Base-by-base conservation (phyloP, 37 sponge, comb jelly and placozoan species). In the Oscarella lobularis region DNA sequence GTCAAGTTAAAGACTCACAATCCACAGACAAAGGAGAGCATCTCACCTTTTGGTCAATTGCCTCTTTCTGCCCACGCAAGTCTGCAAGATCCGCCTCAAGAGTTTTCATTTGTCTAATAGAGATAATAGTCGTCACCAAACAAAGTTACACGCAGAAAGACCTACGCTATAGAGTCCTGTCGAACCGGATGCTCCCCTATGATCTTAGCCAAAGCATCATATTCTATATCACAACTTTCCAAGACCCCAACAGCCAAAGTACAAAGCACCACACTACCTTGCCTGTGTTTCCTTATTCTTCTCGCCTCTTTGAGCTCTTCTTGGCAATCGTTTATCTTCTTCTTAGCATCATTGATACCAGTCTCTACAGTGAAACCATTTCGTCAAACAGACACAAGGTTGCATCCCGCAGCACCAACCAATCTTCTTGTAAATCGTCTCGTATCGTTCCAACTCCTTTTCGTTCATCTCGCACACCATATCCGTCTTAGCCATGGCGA, bases 391-490 rank as follows among this genome's bases (percentile, higher is more conserved):
- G 9, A 48, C 60, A 48, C 60, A 48, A 9, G 14, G 14, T 27
- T 20, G 9, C 14, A 48, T 20, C 60, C 0, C 48, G 37, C 31
- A 39, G 32, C 33, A 38, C 75, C 6, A n/a, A 84, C 89, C 84
- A 40, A 71, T 86, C 5, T 82, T 72, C 3, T 29, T 37, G 67
- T 67, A 81, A 30, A 94, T 70, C 31, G 37, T 65, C 36, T 87
- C 77, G 48, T 94, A 94, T 38, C 83, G 38, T n/a, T 81, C 77
- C 81, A 83, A 81, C 66, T 94, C 95, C 37, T 39, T 35, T 67
- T 79, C 77, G 72, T 94, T 90, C 95, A 94, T 94, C 34, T 86
- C 85, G 66, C 84, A 75, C 33, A 90, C 80, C 36, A 87, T 14
- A 31, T 89, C 66, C 2, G 87, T 87, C 75, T 89, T 89, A 2